Evolutionary conservation across 2,888 invertebrate genomes (phyloP).

Genomic region (Lycaena phlaeas): DNA sequence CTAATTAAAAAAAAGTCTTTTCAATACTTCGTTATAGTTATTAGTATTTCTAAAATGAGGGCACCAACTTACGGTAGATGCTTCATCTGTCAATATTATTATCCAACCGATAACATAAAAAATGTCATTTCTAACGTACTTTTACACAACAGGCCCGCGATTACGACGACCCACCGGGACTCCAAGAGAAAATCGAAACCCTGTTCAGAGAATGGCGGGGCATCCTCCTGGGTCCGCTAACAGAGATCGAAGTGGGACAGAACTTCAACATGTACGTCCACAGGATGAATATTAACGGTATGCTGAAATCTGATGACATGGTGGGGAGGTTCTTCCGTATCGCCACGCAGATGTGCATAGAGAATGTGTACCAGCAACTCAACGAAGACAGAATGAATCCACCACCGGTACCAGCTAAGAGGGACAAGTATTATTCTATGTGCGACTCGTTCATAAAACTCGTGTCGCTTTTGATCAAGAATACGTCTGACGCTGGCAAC

Average conservation of each 20-base stretch:
- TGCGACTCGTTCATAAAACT: slow-evolving; percentile 96
- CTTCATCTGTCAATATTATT: no score
- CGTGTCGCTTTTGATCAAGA: slow-evolving; percentile 94
- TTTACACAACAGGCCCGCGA: slow-evolving; percentile 62
- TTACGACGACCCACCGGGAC: slow-evolving; percentile 93
- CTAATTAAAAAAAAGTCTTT: no score
- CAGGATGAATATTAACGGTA: slow-evolving; percentile 92
- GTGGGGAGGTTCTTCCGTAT: slow-evolving; percentile 97
- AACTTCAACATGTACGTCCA: slow-evolving; percentile 95
- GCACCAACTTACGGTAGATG: no score
- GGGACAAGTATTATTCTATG: slow-evolving; percentile 95
- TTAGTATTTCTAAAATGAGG: no score
- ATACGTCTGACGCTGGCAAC: slow-evolving; percentile 91
- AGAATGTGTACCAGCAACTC: slow-evolving; percentile 90
- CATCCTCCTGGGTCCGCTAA: slow-evolving; percentile 86
- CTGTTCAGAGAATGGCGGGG: slow-evolving; percentile 96
- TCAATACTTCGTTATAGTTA: no score
- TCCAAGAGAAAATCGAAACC: slow-evolving; percentile 95
- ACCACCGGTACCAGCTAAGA: slow-evolving; percentile 73
- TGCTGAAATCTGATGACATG: slow-evolving; percentile 96
- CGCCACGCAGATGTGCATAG: slow-evolving; percentile 96
- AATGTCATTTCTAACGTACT: neutral
- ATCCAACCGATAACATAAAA: no score
- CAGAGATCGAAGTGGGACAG: slow-evolving; percentile 88
- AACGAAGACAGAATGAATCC: slow-evolving; percentile 79